Evolutionary conservation across 2,888 invertebrate species (phyloP), one percentile per base, ranked within the genome.

Genomic region (Rhopalosiphum nymphaeae): DNA sequence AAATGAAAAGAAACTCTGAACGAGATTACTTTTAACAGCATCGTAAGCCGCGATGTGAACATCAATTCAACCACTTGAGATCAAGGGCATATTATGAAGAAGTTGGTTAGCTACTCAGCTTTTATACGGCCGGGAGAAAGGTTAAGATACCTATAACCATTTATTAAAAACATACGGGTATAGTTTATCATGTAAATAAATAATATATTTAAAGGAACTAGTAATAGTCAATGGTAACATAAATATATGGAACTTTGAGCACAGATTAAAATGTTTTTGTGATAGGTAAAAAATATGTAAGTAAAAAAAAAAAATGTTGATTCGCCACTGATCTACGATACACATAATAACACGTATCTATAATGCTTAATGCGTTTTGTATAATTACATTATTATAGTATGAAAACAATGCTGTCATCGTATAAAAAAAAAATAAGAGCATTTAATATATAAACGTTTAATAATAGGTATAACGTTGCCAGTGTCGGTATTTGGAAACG

Each of bases 131-230:
- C 21, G 36, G 3, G 21, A 78, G 36, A 78, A 78, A 36, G 21
- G 36, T 36, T 36, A 11, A 7, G 21, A 36, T 36, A 78, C 78
- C 78, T 78, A 78, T 78, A 78, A 78, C 16, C 36, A 78, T 36
- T 9, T 36, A 78, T 78, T 78, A 78, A 78, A 78, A 78, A 78
- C 36, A 78, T 78, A 78, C 78, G 78, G 78, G 78, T 78, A 78
- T 36, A 78, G 36, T 36, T 78, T 21, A 78, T 36, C 21, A 36
- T 36, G 21, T 36, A 78, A 21, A 36, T 78, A 36, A n/a, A 78
- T 36, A 78, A 78, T 78, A 78, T 21, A 36, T 21, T 67, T 36
- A 36, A 9, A 36, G 7, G 36, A 78, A 78, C 78, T 36, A 9
- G 21, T 36, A 78, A 78, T 78, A 78, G 36, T 21, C 36, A 36